A percentile compares a stretch with the other conserved stretches of the same genome.
Conservation (phyloP, 2,888 invertebrate genomes). For the Congeria kusceri region DNA sequence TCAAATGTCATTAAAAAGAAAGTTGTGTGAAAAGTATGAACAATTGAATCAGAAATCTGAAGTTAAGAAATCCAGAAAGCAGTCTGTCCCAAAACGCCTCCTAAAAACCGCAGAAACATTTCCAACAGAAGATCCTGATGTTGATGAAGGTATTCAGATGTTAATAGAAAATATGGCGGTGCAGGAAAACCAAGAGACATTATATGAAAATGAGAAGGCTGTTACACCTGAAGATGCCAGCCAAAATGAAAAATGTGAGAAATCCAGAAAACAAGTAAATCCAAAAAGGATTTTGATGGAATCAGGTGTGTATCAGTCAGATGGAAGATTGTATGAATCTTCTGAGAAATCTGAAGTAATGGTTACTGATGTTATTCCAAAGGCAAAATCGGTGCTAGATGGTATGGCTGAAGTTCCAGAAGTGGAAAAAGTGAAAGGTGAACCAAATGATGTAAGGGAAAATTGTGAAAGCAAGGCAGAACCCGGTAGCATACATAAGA, state of each 20-base stretch:
- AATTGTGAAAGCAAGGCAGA: neutral
- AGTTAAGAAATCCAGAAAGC: slow-evolving; percentile 48
- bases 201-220: neutral
- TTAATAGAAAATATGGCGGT: too few species aligned
- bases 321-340: slow-evolving; percentile 1
- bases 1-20: too few species aligned
- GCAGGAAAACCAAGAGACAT: too few species aligned
- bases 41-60: neutral
- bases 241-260: slow-evolving; percentile 17
- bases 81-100: slow-evolving; percentile 43
- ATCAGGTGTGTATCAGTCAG: neutral
- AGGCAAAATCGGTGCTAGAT: neutral
- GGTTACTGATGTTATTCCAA: neutral
- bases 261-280: slow-evolving; percentile 33
- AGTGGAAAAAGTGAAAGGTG: neutral
- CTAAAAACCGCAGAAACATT: neutral
- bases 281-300: slow-evolving; percentile 14
- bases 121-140: slow-evolving; percentile 1
- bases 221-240: neutral
- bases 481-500: neutral
- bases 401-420: neutral
- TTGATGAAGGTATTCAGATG: neutral
- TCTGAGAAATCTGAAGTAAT: neutral
- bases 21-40: too few species aligned
- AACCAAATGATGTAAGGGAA: neutral